phyloP scores from a whole-genome alignment of 2,888 invertebrate species.

The Drosophila demipolita region DNA sequence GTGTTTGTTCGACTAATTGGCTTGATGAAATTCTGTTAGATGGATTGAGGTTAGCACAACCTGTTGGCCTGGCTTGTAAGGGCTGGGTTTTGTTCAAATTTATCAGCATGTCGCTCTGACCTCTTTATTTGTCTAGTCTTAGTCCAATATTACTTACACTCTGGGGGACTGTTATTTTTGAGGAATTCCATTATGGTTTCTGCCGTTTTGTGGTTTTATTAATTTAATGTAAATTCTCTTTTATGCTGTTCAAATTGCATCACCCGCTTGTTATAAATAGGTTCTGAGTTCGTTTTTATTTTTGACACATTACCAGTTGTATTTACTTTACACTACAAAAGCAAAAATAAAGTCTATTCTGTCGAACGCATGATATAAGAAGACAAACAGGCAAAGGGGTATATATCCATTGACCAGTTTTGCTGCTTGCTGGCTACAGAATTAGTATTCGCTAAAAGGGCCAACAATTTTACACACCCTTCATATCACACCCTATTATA shows the following conservation, averaged over 20 bases:
- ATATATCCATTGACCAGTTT: not conserved
- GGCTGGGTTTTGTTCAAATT: constrained; percentile 46
- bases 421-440: not conserved
- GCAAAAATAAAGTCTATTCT: not conserved
- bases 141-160: constrained; percentile 39
- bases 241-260: not conserved
- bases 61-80: not conserved
- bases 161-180: constrained; percentile 11
- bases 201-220: constrained; percentile 58
- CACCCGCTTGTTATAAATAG: not conserved
- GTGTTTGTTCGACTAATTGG: constrained; percentile 68
- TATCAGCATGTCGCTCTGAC: constrained; percentile 56
- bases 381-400: not conserved
- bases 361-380: not conserved
- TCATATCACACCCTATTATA: not conserved
- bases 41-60: not conserved
- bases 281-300: not conserved
- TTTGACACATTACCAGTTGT: constrained; percentile 25
- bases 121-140: constrained; percentile 53
- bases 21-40: constrained; percentile 70
- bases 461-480: not conserved
- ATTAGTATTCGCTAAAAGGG: not conserved
- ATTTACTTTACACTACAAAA: constrained; percentile 10
- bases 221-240: constrained; percentile 69
- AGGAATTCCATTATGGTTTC: constrained; percentile 44